A percentile compares a stretch with the other conserved stretches of the same genome.
Conservation (phyloP, 1,140 invertebrate genomes). For the Physella acuta region DNA sequence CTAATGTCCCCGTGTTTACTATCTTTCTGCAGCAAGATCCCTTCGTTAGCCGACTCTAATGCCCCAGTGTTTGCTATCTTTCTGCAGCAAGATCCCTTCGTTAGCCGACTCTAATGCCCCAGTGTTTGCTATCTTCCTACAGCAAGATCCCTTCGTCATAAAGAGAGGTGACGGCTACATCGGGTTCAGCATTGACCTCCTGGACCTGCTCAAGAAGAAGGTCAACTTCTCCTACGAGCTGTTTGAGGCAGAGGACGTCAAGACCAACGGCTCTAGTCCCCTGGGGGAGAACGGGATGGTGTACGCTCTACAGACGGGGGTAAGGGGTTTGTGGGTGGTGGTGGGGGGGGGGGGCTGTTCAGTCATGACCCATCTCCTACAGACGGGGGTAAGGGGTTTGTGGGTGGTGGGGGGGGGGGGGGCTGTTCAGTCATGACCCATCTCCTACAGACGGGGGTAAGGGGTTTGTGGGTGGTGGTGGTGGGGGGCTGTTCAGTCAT, state of each 20-base stretch:
- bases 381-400: too few relatives aligned
- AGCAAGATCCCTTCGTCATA: slow-evolving; percentile 50
- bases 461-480: too few relatives aligned
- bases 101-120: background rate
- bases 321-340: too few relatives aligned
- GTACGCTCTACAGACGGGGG: slow-evolving; percentile 40
- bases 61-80: slow-evolving; percentile 9
- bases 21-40: too few relatives aligned
- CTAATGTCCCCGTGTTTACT: too few relatives aligned
- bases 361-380: too few relatives aligned
- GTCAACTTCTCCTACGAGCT: slow-evolving; percentile 37
- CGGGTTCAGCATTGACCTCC: slow-evolving; percentile 47
- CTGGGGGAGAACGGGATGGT: slow-evolving; percentile 33
- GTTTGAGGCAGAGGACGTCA: slow-evolving; percentile 27
- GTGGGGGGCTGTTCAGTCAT: too few relatives aligned
- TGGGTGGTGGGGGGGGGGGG: too few relatives aligned
- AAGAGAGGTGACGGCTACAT: slow-evolving; percentile 25
- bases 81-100: slow-evolving; percentile 38
- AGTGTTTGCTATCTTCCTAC: slow-evolving; percentile 12
- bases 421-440: too few relatives aligned
- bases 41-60: too few relatives aligned
- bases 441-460: too few relatives aligned
- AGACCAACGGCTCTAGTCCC: background rate
- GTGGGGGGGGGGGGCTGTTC: too few relatives aligned
- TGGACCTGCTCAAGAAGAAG: slow-evolving; percentile 33